These are phyloP conservation scores for Nowickia ferox DNA, from an alignment of 2,888 invertebrate genomes.

Conservation along the genomic window DNA sequence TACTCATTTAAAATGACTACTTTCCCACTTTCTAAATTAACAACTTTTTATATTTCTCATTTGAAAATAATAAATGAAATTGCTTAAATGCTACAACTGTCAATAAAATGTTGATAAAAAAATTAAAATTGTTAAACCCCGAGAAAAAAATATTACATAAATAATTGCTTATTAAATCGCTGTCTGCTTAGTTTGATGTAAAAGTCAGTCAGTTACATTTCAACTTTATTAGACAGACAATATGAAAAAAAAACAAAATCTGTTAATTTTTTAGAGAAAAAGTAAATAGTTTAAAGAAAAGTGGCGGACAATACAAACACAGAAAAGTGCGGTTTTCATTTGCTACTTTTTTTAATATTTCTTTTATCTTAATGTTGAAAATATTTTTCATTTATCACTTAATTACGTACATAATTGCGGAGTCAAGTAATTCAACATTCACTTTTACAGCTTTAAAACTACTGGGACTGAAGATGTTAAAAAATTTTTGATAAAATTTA, in stretches of 20 bases:
- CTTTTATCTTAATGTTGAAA: slow-evolving; percentile 18
- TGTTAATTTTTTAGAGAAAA: slow-evolving; percentile 39
- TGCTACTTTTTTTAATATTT: not conserved
- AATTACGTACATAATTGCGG: slow-evolving; percentile 27
- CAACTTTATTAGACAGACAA: not conserved
- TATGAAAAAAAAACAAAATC: not conserved
- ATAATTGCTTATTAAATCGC: slow-evolving; percentile 38
- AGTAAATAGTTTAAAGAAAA: slow-evolving; percentile 40
- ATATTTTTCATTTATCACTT: slow-evolving; percentile 9
- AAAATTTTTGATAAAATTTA: too few relatives aligned
- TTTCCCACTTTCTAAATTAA: slow-evolving; percentile 45
- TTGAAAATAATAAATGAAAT: too few relatives aligned
- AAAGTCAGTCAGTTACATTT: not conserved
- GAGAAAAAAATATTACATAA: not conserved
- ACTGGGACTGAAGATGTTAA: too few relatives aligned
- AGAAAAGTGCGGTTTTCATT: slow-evolving; percentile 35
- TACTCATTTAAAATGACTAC: not conserved
- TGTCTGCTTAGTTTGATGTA: slow-evolving; percentile 1
- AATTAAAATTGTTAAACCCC: not conserved
- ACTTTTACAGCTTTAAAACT: not conserved
- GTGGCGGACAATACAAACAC: not conserved
- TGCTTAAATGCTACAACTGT: not conserved
- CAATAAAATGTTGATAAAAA: slow-evolving; percentile 6
- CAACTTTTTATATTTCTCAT: not conserved
- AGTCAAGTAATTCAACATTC: slow-evolving; percentile 35